A percentile compares a stretch with the other conserved stretches of the same genome.
These are phyloP conservation scores for Anaspis maculata DNA, from an alignment of 2,888 invertebrate species.

Conservation along the genomic window DNA sequence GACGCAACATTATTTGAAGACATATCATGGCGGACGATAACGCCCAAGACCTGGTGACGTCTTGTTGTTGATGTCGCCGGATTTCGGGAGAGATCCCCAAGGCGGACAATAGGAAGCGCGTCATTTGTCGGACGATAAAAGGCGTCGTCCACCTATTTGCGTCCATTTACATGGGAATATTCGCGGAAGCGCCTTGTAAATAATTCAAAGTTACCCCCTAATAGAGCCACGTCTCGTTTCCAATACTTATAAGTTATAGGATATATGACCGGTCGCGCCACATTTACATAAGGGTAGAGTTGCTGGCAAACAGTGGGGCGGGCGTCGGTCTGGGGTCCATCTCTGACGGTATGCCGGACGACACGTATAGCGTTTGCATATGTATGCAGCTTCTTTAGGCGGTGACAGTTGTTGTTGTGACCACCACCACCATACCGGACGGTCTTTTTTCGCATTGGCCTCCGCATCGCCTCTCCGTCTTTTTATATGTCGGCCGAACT, in stretches of 20 bases:
- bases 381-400: constrained; percentile 23
- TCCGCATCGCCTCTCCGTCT: no score
- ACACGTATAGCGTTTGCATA: constrained; percentile 29
- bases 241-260: constrained; percentile 30
- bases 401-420: constrained; percentile 40
- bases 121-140: constrained; percentile 31
- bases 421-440: constrained; percentile 12
- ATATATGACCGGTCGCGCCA: constrained; percentile 18
- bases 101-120: not conserved
- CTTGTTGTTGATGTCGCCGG: no score
- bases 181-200: constrained; percentile 39
- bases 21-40: no score
- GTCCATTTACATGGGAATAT: constrained; percentile 36
- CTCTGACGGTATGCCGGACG: no score
- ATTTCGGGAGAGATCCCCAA: no score
- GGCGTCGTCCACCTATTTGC: constrained; percentile 30
- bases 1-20: no score
- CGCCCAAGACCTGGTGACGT: no score
- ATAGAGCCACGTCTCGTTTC: constrained; percentile 28
- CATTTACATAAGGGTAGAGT: constrained; percentile 20
- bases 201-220: constrained; percentile 41
- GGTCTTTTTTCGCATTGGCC: constrained; percentile 16
- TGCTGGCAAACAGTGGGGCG: constrained; percentile 5
- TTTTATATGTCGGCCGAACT: constrained; percentile 39
- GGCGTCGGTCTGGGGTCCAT: no score